These are phyloP conservation scores for Acanthosepion lycidas DNA, from an alignment of 2,888 invertebrate species.

Conservation along the genomic window DNA sequence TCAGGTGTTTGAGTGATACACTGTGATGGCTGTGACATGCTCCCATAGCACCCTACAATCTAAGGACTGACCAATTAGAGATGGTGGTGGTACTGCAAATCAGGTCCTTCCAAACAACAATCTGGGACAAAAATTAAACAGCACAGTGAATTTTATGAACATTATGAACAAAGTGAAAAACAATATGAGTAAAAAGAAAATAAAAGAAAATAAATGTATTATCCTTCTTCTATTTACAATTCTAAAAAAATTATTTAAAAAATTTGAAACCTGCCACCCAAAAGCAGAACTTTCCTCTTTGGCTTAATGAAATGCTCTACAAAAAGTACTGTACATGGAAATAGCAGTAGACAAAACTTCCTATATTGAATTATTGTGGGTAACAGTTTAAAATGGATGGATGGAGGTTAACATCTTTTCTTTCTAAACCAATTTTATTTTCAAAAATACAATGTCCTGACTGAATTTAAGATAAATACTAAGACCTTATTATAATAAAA, in stretches of 20 bases:
- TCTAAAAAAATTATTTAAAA: background rate
- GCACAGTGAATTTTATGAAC: background rate
- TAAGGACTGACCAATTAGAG: conserved; percentile 13
- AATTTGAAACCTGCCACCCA: background rate
- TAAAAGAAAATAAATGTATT: background rate
- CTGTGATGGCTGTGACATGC: conserved; percentile 45
- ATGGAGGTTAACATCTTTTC: background rate
- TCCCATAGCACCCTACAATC: conserved; percentile 42
- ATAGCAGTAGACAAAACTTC: background rate
- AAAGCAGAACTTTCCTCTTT: background rate
- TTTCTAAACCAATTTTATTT: background rate
- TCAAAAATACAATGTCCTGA: background rate
- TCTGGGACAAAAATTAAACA: background rate
- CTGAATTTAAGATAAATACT: background rate
- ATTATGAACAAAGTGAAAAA: background rate
- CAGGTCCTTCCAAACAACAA: conserved; percentile 33
- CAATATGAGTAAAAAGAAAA: background rate
- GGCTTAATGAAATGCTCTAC: background rate
- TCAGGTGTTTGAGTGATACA: background rate
- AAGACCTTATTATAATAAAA: background rate
- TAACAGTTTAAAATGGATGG: background rate
- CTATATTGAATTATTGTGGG: too few relatives aligned
- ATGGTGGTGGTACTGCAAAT: background rate
- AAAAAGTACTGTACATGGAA: background rate
- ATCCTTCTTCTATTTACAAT: background rate